Evolutionary conservation across 2,888 invertebrate species (phyloP).

Genomic region (Catotricha subobsoleta): DNA sequence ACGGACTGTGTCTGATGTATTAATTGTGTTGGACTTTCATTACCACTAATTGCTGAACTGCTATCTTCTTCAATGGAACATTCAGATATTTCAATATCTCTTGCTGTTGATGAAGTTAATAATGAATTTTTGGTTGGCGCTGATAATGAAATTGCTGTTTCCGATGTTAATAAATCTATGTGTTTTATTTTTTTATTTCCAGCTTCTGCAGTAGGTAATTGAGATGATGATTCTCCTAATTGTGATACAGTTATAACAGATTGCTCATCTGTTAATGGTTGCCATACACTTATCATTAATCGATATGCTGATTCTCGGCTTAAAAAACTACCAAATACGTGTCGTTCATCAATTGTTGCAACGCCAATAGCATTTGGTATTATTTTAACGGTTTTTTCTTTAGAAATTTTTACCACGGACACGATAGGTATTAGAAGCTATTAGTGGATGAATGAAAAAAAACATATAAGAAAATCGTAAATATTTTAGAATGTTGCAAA

Average conservation of each 20-base stretch:
- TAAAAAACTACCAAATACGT: slow-evolving; percentile 78
- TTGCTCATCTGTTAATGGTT: no score
- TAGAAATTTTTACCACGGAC: slow-evolving; percentile 71
- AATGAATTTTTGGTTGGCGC: slow-evolving; percentile 17
- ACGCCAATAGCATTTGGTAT: slow-evolving; percentile 87
- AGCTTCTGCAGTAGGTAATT: no score
- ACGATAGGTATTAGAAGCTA: slow-evolving; percentile 75
- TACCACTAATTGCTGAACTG: slow-evolving; percentile 35
- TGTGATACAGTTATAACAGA: neutral
- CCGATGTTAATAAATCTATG: slow-evolving; percentile 9
- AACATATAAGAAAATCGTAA: neutral
- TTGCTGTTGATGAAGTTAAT: no score
- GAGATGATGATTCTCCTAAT: neutral
- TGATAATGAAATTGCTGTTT: neutral
- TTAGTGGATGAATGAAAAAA: slow-evolving; percentile 16
- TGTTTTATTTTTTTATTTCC: neutral
- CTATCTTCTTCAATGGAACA: slow-evolving; percentile 35
- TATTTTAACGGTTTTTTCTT: slow-evolving; percentile 84
- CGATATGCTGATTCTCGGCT: slow-evolving; percentile 77
- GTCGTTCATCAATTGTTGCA: slow-evolving; percentile 60
- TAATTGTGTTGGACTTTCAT: slow-evolving; percentile 28
- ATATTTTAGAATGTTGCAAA: no score
- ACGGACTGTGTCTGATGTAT: no score
- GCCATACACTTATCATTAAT: slow-evolving; percentile 74
- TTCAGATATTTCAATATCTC: slow-evolving; percentile 24